These are phyloP conservation scores for Drosophila fungiperda DNA, from an alignment of 2,888 invertebrate genomes.

Conservation along the genomic window DNA sequence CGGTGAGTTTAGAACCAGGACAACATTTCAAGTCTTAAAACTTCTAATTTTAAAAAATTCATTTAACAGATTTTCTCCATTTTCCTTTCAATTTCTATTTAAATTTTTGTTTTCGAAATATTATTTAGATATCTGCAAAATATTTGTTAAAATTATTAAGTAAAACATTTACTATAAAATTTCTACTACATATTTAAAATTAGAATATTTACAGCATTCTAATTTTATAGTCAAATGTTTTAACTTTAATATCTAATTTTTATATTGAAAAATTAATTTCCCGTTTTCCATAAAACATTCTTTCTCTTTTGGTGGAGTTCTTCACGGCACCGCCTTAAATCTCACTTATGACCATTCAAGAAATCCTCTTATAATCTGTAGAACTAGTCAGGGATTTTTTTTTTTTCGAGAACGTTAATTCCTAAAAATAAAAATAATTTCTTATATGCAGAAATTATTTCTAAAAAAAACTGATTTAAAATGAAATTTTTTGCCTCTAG, in stretches of 20 bases:
- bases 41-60: not conserved
- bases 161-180: not conserved
- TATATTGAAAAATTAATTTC: not conserved
- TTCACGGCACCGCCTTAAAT: not conserved
- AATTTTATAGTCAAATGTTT: not conserved
- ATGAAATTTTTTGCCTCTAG: constrained; percentile 81
- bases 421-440: not conserved
- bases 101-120: not conserved
- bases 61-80: not conserved
- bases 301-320: not conserved
- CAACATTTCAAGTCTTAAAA: not conserved
- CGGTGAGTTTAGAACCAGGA: constrained; percentile 84
- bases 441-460: not conserved
- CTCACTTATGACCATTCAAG: not conserved
- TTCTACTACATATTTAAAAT: not conserved
- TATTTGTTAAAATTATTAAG: not conserved
- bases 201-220: not conserved
- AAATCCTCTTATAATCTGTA: not conserved
- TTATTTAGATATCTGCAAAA: no score
- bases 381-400: not conserved
- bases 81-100: not conserved
- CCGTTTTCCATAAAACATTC: not conserved
- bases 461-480: not conserved
- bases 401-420: no score
- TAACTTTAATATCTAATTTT: not conserved